Conservation (phyloP, 2,113 vertebrate species). For the Seriola rivoliana region DNA sequence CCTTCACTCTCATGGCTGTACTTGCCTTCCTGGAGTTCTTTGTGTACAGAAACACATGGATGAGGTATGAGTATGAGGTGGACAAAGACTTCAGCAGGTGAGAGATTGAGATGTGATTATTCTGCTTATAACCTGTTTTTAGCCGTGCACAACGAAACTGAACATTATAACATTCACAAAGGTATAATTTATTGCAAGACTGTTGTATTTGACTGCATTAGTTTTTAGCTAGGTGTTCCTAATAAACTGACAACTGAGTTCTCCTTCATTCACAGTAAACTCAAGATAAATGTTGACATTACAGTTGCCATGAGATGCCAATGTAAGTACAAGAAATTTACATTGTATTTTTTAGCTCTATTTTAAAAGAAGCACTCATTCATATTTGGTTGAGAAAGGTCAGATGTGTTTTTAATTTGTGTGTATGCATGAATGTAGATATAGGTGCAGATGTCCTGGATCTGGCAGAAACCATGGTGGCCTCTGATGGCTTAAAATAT, state of each 20-base stretch:
- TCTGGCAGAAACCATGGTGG: slow-evolving; percentile 97
- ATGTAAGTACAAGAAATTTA: slow-evolving; percentile 88
- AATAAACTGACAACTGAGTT: not conserved
- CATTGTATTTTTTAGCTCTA: not conserved
- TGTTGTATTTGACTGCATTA: not conserved
- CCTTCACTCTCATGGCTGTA: slow-evolving; percentile 92
- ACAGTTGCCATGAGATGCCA: slow-evolving; percentile 99
- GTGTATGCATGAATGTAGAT: slow-evolving; percentile 81
- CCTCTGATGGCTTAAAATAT: slow-evolving; percentile 94
- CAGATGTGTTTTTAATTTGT: not conserved
- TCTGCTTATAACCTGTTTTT: not conserved
- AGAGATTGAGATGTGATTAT: not conserved
- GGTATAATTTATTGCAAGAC: not conserved
- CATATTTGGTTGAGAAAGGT: not conserved
- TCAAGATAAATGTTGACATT: slow-evolving; percentile 97
- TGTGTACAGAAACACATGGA: slow-evolving; percentile 96
- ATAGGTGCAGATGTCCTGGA: slow-evolving; percentile 97
- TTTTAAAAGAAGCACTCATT: not conserved
- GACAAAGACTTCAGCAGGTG: slow-evolving; percentile 98
- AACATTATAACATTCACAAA: not conserved
- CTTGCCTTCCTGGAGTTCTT: slow-evolving; percentile 96
- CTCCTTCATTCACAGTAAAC: slow-evolving; percentile 87
- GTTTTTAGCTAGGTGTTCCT: no score
- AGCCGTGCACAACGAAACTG: no score
- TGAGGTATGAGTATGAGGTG: slow-evolving; percentile 98